These are phyloP conservation scores for Alethe castanea DNA, from an alignment of 2,113 vertebrate species.

Conservation along the genomic window DNA sequence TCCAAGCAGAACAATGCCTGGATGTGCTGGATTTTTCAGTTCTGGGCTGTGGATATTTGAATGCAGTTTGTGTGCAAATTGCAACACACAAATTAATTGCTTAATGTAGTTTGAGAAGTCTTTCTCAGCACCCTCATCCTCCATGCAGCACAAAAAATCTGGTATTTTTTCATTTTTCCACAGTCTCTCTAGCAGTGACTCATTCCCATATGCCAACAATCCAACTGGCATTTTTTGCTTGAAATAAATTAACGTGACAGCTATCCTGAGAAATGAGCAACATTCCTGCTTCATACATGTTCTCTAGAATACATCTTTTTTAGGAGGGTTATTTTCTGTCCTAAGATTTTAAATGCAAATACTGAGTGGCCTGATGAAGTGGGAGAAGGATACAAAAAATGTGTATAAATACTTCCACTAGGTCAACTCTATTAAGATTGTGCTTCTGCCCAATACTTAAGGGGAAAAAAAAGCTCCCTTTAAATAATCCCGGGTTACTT, in stretches of 20 bases:
- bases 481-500: not conserved
- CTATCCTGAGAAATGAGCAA: conserved; percentile 37
- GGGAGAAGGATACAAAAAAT: not conserved
- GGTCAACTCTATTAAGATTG: not conserved
- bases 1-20: not conserved
- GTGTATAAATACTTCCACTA: not conserved
- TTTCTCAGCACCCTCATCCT: conserved; percentile 3
- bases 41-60: not conserved
- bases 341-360: not conserved
- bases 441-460: not conserved
- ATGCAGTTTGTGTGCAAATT: not conserved
- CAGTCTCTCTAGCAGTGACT: conserved; percentile 22
- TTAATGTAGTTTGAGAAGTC: not conserved
- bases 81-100: not conserved
- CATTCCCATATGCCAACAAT: conserved; percentile 50
- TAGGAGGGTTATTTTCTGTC: not conserved
- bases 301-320: not conserved
- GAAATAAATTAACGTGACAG: conserved; percentile 18
- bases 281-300: not conserved
- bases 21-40: not conserved
- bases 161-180: not conserved
- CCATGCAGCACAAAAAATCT: not conserved
- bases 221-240: conserved; percentile 19
- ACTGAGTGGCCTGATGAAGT: not conserved
- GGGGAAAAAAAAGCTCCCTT: not conserved